Conservation (phyloP, 2,888 invertebrate species). For the Eugnorisma glareosa region DNA sequence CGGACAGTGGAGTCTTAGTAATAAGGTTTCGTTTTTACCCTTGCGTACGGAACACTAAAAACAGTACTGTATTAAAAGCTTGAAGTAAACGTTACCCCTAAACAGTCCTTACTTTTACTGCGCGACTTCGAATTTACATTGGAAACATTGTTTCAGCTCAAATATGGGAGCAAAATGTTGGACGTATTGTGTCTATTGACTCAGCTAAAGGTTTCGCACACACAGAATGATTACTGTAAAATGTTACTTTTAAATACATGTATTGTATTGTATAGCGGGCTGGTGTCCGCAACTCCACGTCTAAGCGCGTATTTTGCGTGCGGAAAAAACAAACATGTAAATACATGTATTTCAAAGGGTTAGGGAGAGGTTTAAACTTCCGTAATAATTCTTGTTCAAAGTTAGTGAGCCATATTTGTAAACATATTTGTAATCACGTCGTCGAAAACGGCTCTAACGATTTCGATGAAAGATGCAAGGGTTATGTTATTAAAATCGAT, state of each 20-base stretch:
- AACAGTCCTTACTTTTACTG: neutral
- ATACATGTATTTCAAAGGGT: neutral
- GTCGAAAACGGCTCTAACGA: neutral
- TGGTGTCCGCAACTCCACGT: no score
- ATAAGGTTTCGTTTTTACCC: no score
- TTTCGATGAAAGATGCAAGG: neutral
- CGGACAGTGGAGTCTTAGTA: no score
- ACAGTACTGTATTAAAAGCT: constrained; percentile 1
- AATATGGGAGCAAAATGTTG: constrained; percentile 43
- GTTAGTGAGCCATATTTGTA: no score
- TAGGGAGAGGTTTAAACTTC: neutral
- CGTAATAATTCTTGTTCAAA: neutral
- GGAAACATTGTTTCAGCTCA: constrained; percentile 24
- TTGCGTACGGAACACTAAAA: no score
- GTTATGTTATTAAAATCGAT: neutral
- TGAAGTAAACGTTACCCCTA: neutral
- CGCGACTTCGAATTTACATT: constrained; percentile 35
- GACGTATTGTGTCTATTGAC: constrained; percentile 33
- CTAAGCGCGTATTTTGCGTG: no score
- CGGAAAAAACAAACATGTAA: no score
- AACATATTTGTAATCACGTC: no score
- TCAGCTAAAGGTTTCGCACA: constrained; percentile 17
- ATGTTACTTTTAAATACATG: neutral
- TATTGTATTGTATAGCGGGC: no score
- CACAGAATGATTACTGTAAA: neutral